Evolutionary conservation across 2,113 vertebrate species (phyloP), one percentile per base, ranked within the genome.

Genomic region (Gambusia holbrooki): DNA sequence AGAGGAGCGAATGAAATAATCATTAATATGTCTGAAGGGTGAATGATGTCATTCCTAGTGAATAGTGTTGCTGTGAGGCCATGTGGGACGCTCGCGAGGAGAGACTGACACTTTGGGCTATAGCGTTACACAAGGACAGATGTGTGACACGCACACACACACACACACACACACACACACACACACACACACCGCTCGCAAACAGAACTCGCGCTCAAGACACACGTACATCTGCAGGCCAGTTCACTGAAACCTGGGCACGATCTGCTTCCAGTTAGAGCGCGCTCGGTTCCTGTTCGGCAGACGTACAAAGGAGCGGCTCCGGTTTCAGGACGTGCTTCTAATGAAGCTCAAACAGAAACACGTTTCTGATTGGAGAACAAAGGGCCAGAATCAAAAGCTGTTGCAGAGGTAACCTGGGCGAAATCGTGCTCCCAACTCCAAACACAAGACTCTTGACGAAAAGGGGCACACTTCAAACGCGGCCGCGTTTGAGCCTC

Each of bases 261-360:
- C 42, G 82, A 89, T 95, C 93, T 95, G 93, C 90, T 93, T 93
- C 83, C 85, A 92, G 87, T 94, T 94, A 94, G 71, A 75, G 77
- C n/a, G 79, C 75, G 71, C 87, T 76, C 83, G 78, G 90, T 87
- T 91, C 83, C 88, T 83, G 85, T 88, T 88, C 69, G 27, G 77
- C 64, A 51, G 66, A 63, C 69, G 86, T 87, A 88, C 90, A 92
- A 93, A 90, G 87, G 81, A 73, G 77, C 60, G 77, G 93, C 88
- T 94, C 92, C 74, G 74, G 77, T 93, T 95, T 93, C 91, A 86
- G 83, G 90, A 93, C 88, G 82, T 92, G 93, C 92, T 94, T 94
- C 91, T 92, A 91, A 94, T 93, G 92, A 90, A 93, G 91, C 85
- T 91, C 90, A 90, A 94, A 93, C 90, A 85, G 88, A 90, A 94